Evolutionary conservation across 2,797 vertebrate genomes (phyloP), one percentile per base, ranked within the genome.

Genomic region (Lophius americanus): DNA sequence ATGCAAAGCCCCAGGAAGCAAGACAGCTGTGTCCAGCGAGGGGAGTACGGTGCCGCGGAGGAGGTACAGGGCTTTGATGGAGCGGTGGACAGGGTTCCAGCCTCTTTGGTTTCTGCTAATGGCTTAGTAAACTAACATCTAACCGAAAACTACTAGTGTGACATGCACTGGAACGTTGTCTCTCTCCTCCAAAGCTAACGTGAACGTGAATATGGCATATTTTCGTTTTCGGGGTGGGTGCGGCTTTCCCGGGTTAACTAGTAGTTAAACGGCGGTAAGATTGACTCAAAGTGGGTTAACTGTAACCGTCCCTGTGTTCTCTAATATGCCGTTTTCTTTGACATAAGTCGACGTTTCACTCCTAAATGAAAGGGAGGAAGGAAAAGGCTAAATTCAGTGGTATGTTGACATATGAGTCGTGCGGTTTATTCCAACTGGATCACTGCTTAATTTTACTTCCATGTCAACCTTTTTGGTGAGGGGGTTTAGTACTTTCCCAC

Each of bases 41-140:
- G 54, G 7, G 74, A 89, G 55, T 70, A 90, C 88, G 41, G 78
- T 95, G 57, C 94, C 94, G 64, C 92, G 84, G 76, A 92, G 87
- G 79, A 94, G 94, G 94, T 95, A 91, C 81, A 62, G 77, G 77
- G 79, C 78, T 79, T 80, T 51, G 83, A 81, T 77, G 80, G 85
- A 80, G 79, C 65, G 66, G 63, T 60, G 67, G 58, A 70, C 39
- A 2, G 32, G 62, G 59, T 62, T 81, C 73, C 59, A 75, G 70
- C 68, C 60, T 70, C 67, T 57, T 39, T 64, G 36, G 49, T 51
- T 77, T 59, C 73, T 64, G 60, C 54, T 51, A 4, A 36, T 58
- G 70, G 33, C 71, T 56, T 70, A 64, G n/a, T 60, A 62, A 5
- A 13, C 33, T 52, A 7, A 13, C 13, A 23, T 33, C 14, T 53